A percentile compares a stretch with the other conserved stretches of the same genome.
Evolutionary conservation across 1,140 invertebrate species (phyloP).

Genomic region (Hesperophylax magnus): DNA sequence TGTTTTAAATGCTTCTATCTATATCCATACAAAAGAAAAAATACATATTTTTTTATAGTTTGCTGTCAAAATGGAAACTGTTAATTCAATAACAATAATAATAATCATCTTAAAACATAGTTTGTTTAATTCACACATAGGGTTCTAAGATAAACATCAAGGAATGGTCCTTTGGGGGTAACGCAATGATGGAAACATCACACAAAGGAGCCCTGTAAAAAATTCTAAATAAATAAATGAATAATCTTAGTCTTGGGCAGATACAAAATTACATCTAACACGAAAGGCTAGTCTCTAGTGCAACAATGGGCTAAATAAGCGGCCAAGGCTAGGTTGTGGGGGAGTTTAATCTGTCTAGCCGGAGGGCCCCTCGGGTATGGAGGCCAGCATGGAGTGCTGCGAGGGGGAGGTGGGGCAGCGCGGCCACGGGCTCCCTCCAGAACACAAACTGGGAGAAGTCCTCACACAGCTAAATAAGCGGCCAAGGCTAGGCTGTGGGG

Average conservation of each 20-base stretch:
- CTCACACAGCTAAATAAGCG: slow-evolving; percentile 79
- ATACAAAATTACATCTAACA: slow-evolving; percentile 28
- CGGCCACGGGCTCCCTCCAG: slow-evolving; percentile 89
- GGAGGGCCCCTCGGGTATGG: slow-evolving; percentile 50
- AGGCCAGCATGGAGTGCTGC: slow-evolving; percentile 39
- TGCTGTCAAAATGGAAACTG: not conserved
- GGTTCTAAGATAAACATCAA: not conserved
- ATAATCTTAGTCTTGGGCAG: slow-evolving; percentile 5
- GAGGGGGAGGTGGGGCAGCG: slow-evolving; percentile 52
- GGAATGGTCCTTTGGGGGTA: slow-evolving; percentile 18
- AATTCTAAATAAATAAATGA: slow-evolving; percentile 13
- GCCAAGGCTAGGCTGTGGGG: too few relatives aligned
- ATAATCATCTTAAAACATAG: slow-evolving; percentile 1
- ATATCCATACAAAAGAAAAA: not conserved
- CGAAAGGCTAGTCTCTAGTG: slow-evolving; percentile 8
- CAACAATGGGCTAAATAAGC: slow-evolving; percentile 17
- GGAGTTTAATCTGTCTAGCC: too few relatives aligned
- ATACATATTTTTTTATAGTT: too few relatives aligned
- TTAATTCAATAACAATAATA: slow-evolving; percentile 1
- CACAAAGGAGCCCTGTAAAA: slow-evolving; percentile 12
- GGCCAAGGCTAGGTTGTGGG: not conserved
- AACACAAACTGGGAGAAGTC: slow-evolving; percentile 93
- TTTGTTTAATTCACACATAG: not conserved
- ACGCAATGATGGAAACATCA: not conserved
- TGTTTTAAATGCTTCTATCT: slow-evolving; percentile 31